phyloP scores from a whole-genome alignment of 2,113 vertebrate genomes.

The Tragelaphus buxtoni region DNA sequence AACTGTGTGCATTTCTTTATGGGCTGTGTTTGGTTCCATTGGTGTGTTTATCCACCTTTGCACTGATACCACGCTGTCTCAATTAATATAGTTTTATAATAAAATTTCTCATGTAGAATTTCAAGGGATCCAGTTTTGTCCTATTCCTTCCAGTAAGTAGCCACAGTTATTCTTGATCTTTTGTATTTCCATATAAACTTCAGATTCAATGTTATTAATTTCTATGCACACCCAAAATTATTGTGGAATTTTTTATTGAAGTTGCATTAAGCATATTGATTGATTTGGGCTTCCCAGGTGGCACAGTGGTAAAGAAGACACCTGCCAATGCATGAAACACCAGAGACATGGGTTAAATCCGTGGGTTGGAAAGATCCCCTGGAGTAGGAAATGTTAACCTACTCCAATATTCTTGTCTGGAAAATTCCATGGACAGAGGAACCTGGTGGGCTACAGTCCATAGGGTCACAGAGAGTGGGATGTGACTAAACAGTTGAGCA shows the following conservation, averaged over 20 bases:
- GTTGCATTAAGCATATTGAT: background rate
- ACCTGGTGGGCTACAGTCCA: background rate
- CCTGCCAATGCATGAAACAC: background rate
- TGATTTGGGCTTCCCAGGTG: background rate
- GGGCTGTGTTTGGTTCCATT: rapidly evolving
- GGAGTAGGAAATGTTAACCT: background rate
- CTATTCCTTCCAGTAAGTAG: background rate
- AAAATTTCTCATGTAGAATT: rapidly evolving
- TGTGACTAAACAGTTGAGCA: background rate
- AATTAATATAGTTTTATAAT: rapidly evolving
- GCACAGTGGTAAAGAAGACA: background rate
- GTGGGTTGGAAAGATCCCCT: background rate
- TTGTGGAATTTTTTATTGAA: background rate
- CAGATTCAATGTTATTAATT: background rate
- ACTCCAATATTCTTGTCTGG: background rate
- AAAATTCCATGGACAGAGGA: background rate
- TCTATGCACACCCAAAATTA: background rate
- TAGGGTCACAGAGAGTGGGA: background rate
- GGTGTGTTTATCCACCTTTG: background rate
- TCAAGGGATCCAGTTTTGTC: rapidly evolving
- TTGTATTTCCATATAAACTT: background rate
- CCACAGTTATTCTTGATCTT: no score
- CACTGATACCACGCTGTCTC: rapidly evolving
- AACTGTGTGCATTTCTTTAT: background rate
- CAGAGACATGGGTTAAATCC: rapidly evolving